Evolutionary conservation across 64 coral and sea anemone species (phyloP).

Genomic region (Hydrozoanthus tunicans): DNA sequence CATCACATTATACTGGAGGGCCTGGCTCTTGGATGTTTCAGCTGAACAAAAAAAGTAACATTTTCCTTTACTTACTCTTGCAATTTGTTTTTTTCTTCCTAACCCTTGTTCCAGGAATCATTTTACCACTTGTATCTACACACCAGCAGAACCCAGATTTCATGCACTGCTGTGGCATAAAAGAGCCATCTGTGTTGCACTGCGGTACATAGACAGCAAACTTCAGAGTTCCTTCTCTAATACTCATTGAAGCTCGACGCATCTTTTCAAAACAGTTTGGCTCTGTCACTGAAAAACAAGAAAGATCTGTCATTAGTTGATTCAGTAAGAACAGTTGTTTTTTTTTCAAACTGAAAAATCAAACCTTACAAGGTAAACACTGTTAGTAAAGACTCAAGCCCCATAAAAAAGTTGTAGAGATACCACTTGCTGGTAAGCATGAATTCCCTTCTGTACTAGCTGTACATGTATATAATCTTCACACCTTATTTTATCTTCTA

Average conservation of each 20-base stretch:
- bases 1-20: no score
- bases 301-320: not conserved
- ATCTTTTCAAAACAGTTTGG: constrained; percentile 50
- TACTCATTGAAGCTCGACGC: not conserved
- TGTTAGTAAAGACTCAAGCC: no score
- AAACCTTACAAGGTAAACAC: no score
- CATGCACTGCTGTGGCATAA: constrained; percentile 30
- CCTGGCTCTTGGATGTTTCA: no score
- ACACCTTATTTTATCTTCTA: no score
- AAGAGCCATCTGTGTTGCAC: constrained; percentile 23
- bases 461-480: no score
- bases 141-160: constrained; percentile 41
- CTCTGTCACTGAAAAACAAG: constrained; percentile 5
- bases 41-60: not conserved
- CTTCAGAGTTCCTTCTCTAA: constrained; percentile 7
- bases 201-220: constrained; percentile 43
- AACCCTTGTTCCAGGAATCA: constrained; percentile 39
- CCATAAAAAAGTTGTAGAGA: no score
- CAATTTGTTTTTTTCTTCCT: constrained; percentile 29
- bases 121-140: constrained; percentile 34
- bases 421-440: no score
- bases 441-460: no score
- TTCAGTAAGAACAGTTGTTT: no score
- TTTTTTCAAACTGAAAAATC: no score
- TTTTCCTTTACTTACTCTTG: constrained; percentile 6